phyloP scores from a whole-genome alignment of 2,888 invertebrate genomes.

The Ophioninae sp. region DNA sequence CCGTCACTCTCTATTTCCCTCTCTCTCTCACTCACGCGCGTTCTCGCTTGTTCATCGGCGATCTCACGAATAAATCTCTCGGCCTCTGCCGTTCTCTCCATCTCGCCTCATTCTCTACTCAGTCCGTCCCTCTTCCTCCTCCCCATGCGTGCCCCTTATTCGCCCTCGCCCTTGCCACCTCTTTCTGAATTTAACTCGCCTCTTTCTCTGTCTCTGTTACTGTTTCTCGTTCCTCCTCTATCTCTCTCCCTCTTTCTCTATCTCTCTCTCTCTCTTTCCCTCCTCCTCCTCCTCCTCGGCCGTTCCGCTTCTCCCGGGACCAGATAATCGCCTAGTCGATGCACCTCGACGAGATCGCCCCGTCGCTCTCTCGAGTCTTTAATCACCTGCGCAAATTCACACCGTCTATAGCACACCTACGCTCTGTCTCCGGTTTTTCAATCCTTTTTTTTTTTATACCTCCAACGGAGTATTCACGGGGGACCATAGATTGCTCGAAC shows the following conservation, averaged over 20 bases:
- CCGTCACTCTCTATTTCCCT: not conserved
- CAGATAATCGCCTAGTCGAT: slow-evolving; percentile 63
- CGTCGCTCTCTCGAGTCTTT: slow-evolving; percentile 61
- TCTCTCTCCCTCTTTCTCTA: slow-evolving; percentile 1
- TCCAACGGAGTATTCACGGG: not conserved
- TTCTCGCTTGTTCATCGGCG: no score
- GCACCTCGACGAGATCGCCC: slow-evolving; percentile 54
- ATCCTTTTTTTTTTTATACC: not conserved
- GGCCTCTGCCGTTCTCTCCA: slow-evolving; percentile 24
- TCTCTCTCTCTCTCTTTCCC: not conserved
- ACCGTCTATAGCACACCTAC: slow-evolving; percentile 37
- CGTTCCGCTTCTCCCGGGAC: slow-evolving; percentile 33
- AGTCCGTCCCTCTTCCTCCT: slow-evolving; percentile 33
- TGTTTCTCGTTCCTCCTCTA: no score
- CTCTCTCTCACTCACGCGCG: no score
- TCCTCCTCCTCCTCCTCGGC: slow-evolving; percentile 1
- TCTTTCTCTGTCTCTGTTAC: not conserved
- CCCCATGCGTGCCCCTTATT: not conserved
- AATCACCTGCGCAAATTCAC: slow-evolving; percentile 61
- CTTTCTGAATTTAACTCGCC: slow-evolving; percentile 34
- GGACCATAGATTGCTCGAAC: no score
- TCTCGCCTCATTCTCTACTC: slow-evolving; percentile 51
- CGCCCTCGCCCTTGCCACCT: not conserved
- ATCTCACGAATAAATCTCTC: slow-evolving; percentile 31
- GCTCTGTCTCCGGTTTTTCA: slow-evolving; percentile 26